Conservation (phyloP, 2,113 vertebrate genomes). For the Andinoacara biseriatus region DNA sequence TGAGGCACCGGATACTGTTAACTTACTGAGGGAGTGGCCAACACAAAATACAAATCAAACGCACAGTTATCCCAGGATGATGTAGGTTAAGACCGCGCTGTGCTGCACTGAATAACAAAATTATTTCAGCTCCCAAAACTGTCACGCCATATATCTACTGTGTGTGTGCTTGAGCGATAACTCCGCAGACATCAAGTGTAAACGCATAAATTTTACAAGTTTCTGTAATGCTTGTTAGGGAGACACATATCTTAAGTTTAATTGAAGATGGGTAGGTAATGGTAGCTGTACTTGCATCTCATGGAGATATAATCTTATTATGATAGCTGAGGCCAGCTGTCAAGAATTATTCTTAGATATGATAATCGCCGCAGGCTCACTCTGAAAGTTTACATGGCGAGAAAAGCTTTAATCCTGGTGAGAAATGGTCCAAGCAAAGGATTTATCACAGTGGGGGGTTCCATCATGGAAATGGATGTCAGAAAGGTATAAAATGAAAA, state of each 20-base stretch:
- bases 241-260: slow-evolving; percentile 32
- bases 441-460: slow-evolving; percentile 27
- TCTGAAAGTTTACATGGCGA: slow-evolving; percentile 16
- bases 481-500: slow-evolving; percentile 4
- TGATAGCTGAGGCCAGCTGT: slow-evolving; percentile 30
- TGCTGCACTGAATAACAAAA: background rate
- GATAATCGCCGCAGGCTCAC: slow-evolving; percentile 36
- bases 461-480: slow-evolving; percentile 25
- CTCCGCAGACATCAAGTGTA: background rate
- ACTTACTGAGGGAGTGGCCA: background rate
- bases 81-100: background rate
- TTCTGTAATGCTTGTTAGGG: background rate
- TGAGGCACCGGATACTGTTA: background rate
- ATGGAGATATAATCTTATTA: slow-evolving; percentile 54
- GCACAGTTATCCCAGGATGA: background rate
- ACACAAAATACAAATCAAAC: slow-evolving; percentile 4
- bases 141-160: background rate
- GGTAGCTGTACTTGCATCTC: slow-evolving; percentile 25
- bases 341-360: slow-evolving; percentile 55
- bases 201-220: slow-evolving; percentile 12
- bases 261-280: slow-evolving; percentile 29
- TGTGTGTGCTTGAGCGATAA: background rate
- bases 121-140: background rate
- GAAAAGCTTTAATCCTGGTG: slow-evolving; percentile 25
- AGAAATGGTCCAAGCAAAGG: slow-evolving; percentile 35